Percentiles rank a stretch among this genome's conserved stretches.
These are phyloP conservation scores for Latrodectus geometricus DNA, from an alignment of 1,140 invertebrate species.

Conservation along the genomic window DNA sequence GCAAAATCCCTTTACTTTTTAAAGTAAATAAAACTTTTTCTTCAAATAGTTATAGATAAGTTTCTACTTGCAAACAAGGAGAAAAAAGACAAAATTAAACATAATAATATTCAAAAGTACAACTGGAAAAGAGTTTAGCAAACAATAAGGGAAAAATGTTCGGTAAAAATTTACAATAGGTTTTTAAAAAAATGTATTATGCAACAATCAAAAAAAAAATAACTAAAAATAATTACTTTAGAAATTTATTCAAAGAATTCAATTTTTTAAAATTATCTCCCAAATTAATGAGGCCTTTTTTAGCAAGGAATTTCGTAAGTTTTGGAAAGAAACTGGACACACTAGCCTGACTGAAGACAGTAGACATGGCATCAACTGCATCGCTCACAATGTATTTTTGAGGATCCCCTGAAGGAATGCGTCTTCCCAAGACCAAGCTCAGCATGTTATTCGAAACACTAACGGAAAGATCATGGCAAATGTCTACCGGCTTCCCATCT, in stretches of 20 bases:
- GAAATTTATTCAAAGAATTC: background rate
- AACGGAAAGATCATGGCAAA: conserved; percentile 2
- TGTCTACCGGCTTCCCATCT: conserved; percentile 31
- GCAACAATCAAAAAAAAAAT: too few species aligned
- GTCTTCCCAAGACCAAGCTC: conserved; percentile 58
- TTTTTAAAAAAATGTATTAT: too few species aligned
- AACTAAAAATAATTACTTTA: conserved; percentile 9
- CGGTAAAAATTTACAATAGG: too few species aligned
- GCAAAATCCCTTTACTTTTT: too few species aligned
- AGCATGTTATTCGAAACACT: conserved; percentile 63
- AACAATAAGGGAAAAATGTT: too few species aligned
- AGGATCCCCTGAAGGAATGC: conserved; percentile 43
- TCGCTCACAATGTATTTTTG: conserved; percentile 10
- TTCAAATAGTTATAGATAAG: too few species aligned
- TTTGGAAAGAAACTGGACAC: background rate
- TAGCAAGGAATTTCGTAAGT: background rate
- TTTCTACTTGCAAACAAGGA: too few species aligned
- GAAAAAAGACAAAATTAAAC: too few species aligned
- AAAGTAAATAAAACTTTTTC: too few species aligned
- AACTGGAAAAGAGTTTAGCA: too few species aligned
- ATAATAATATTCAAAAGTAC: too few species aligned
- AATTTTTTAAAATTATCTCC: background rate
- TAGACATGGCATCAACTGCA: background rate
- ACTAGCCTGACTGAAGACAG: background rate
- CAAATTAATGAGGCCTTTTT: background rate